Evolutionary conservation across 2,797 vertebrate species (phyloP), one percentile per base, ranked within the genome.

Genomic region (Melopsittacus undulatus): DNA sequence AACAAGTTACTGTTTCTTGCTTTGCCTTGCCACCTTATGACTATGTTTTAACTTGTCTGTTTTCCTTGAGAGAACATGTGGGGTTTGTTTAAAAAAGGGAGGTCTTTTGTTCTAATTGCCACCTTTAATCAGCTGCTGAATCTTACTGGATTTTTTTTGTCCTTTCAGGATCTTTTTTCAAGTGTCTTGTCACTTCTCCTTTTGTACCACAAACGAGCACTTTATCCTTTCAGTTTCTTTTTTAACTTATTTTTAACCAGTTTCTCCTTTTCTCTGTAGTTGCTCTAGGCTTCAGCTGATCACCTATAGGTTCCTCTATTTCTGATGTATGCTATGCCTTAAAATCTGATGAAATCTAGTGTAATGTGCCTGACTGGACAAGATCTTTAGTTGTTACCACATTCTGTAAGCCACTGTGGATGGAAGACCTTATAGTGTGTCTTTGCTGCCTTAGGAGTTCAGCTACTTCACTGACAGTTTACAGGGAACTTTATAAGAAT

Each of bases 21-120:
- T 92, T 90, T 84, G 87, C 54, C 90, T 91, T 93, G 64, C 57
- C n/a, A 70, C n/a, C 26, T 82, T 77, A 72, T 20, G 21, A 30
- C 54, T 94, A 17, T 66, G 89, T 91, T 94, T 89, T 90, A 83
- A 89, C 87, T 74, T 84, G 74, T 80, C 30, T 29, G 12, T 63
- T 89, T 87, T 77, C 7, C 34, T 57, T 52, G 5, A 83, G 36
- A 70, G 49, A 79, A 72, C 2, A 0, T 20, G 48, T 62, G 38
- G 10, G 10, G 5, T 17, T 63, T 68, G 15, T 27, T 40, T 36
- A 19, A 59, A 51, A 66, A 23, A 38, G 16, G 56, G 56, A 52
- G 14, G 15, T 7, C 61, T 59, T 84, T 68, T 1, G 0, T 72
- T 89, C 30, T 77, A 38, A 42, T 78, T 85, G 43, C 45, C 3